These are phyloP conservation scores for human DNA, from an alignment of 2,113 vertebrate genomes.

Conservation along the genomic window GRCh38 chr3:10611001-10611500, in stretches of 20 bases:
- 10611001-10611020: neutral
- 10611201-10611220: neutral
- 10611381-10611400: neutral
- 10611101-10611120: neutral
- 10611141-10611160: neutral
- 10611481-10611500: neutral
- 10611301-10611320: neutral
- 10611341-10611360: neutral
- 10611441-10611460: neutral
- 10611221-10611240: neutral
- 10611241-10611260: neutral
- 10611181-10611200: neutral
- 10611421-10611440: rapidly evolving
- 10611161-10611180: neutral
- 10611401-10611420: neutral
- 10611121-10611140: neutral
- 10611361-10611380: neutral
- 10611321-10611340: neutral
- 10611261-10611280: neutral
- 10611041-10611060: neutral
- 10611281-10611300: neutral
- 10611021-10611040: no score
- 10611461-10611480: neutral
- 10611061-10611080: neutral
- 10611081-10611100: neutral